These are phyloP conservation scores for Rhinogobio ventralis DNA, from an alignment of 2,797 vertebrate genomes.

Conservation along the genomic window DNA sequence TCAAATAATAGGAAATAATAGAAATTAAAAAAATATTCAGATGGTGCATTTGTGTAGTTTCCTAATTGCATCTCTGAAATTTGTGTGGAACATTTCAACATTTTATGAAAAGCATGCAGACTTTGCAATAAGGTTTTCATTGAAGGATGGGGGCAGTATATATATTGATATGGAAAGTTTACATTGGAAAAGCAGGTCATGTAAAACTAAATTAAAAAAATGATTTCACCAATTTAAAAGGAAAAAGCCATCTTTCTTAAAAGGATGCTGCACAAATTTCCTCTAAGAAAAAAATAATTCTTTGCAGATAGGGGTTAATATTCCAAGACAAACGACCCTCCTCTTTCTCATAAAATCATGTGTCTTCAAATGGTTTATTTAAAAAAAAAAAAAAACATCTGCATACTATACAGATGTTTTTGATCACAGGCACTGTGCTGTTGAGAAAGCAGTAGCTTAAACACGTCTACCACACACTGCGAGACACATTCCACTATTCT, in stretches of 20 bases:
- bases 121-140: not conserved
- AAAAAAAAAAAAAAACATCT: not conserved
- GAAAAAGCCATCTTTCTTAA: not conserved
- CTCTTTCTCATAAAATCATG: not conserved
- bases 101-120: not conserved
- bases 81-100: not conserved
- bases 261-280: not conserved
- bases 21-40: not conserved
- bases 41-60: not conserved
- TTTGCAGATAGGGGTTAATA: not conserved
- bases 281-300: not conserved
- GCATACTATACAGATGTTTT: conserved; percentile 22
- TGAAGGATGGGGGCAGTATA: not conserved
- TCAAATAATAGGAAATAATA: not conserved
- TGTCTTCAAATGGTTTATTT: not conserved
- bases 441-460: not conserved
- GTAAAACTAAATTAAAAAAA: not conserved
- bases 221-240: not conserved
- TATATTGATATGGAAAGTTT: not conserved
- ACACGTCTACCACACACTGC: conserved; percentile 16
- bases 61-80: not conserved
- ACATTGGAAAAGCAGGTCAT: not conserved
- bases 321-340: not conserved
- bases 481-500: not conserved
- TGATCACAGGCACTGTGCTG: conserved; percentile 4